phyloP scores from a whole-genome alignment of 37 sponge, comb jelly and placozoan genomes.

The Aplysina aerophoba region DNA sequence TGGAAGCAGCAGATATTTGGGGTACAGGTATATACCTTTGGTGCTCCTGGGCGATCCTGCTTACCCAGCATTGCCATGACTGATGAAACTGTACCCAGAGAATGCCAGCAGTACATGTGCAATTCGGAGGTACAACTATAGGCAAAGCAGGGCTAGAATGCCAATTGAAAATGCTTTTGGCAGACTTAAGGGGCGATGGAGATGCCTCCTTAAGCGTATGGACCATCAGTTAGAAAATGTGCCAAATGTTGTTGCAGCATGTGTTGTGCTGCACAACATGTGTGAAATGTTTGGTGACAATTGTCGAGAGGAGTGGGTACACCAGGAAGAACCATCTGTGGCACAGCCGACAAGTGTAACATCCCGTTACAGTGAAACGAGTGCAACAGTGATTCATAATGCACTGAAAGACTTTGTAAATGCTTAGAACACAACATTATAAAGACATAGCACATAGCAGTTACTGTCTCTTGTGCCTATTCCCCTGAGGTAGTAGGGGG shows the following conservation, averaged over 20 bases:
- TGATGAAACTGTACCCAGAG: constrained; percentile 56
- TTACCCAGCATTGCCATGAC: constrained; percentile 43
- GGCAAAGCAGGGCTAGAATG: constrained; percentile 60
- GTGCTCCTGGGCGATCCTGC: constrained; percentile 63
- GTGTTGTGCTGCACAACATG: constrained; percentile 34
- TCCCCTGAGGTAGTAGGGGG: not conserved
- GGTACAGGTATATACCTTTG: constrained; percentile 31
- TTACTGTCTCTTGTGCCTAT: not conserved
- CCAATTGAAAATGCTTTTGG: constrained; percentile 61
- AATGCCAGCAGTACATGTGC: not conserved
- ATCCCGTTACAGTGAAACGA: not conserved
- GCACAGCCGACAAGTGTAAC: not conserved
- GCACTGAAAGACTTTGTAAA: constrained; percentile 11
- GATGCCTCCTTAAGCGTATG: constrained; percentile 44
- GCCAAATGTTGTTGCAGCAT: constrained; percentile 35
- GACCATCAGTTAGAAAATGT: constrained; percentile 21
- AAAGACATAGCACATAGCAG: not conserved
- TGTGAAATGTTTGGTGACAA: constrained; percentile 40
- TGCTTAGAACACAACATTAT: constrained; percentile 2
- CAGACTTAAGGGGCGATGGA: constrained; percentile 61
- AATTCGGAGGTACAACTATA: constrained; percentile 42
- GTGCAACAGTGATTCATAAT: constrained; percentile 1
- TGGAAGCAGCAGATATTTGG: constrained; percentile 20
- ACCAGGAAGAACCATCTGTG: not conserved
- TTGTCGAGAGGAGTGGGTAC: constrained; percentile 33